Evolutionary conservation across 2,888 invertebrate species (phyloP).

Genomic region (Yponomeuta sedellus): DNA sequence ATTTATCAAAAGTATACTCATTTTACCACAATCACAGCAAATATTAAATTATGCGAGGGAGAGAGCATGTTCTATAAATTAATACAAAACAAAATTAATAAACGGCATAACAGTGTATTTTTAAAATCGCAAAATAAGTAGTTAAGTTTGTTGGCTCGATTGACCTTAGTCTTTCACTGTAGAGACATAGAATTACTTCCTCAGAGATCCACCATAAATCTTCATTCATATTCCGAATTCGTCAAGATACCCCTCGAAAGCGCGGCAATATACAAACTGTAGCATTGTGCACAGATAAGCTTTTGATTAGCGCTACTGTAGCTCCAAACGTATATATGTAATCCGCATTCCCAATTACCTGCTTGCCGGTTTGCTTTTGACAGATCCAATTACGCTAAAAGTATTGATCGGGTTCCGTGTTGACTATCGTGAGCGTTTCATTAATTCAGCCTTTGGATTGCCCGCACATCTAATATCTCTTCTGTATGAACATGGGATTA

Average conservation of each 20-base stretch:
- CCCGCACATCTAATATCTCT: background rate
- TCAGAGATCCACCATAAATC: background rate
- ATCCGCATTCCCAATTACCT: slow-evolving; percentile 46
- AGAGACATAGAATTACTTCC: background rate
- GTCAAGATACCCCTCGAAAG: background rate
- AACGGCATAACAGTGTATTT: too few relatives aligned
- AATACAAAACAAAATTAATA: too few relatives aligned
- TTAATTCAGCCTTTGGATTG: background rate
- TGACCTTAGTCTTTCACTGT: too few relatives aligned
- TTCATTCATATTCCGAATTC: background rate
- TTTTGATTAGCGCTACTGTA: background rate
- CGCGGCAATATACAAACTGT: background rate
- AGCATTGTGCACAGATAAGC: background rate
- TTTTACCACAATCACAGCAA: too few relatives aligned
- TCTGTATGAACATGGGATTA: background rate
- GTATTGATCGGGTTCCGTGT: slow-evolving; percentile 51
- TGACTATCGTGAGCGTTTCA: slow-evolving; percentile 10
- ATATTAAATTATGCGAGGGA: too few relatives aligned
- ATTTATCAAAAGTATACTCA: too few relatives aligned
- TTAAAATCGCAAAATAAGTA: too few relatives aligned
- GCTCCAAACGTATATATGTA: background rate
- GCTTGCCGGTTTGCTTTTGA: slow-evolving; percentile 59
- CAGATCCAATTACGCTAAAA: slow-evolving; percentile 70
- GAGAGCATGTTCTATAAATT: too few relatives aligned
- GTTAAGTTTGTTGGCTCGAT: too few relatives aligned